Percentiles rank a stretch among this genome's conserved stretches.
Evolutionary conservation across 2,797 vertebrate genomes (phyloP).

Genomic region (Squalus acanthias): DNA sequence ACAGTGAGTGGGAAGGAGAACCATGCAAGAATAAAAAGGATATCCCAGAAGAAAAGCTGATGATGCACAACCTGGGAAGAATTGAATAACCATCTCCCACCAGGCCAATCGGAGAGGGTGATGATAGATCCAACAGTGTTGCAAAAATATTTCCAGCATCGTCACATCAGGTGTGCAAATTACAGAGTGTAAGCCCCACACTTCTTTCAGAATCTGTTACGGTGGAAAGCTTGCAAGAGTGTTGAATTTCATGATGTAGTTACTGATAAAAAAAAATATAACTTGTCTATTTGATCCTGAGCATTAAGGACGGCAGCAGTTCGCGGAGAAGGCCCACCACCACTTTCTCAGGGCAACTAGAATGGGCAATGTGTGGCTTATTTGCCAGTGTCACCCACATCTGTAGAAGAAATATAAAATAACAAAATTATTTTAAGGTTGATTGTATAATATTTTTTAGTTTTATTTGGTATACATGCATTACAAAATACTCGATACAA

Average conservation of each 20-base stretch:
- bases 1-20: slow-evolving; percentile 12
- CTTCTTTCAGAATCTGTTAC: background rate
- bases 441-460: background rate
- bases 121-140: background rate
- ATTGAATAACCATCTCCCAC: background rate
- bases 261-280: background rate
- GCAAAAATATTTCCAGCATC: background rate
- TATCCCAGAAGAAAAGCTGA: slow-evolving; percentile 38
- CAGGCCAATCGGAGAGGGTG: background rate
- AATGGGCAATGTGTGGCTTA: background rate
- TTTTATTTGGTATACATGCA: background rate
- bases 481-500: background rate
- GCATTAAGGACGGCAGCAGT: background rate
- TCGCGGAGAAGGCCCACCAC: no score
- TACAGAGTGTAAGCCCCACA: background rate
- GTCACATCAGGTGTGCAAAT: background rate
- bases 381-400: background rate
- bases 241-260: background rate
- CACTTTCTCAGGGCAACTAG: background rate
- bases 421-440: background rate
- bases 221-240: background rate
- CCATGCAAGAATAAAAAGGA: slow-evolving; percentile 33
- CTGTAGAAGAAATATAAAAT: background rate
- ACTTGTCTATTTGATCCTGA: background rate
- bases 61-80: slow-evolving; percentile 5